Evolutionary conservation across 2,888 invertebrate species (phyloP).

Genomic region (Euproctis similis): DNA sequence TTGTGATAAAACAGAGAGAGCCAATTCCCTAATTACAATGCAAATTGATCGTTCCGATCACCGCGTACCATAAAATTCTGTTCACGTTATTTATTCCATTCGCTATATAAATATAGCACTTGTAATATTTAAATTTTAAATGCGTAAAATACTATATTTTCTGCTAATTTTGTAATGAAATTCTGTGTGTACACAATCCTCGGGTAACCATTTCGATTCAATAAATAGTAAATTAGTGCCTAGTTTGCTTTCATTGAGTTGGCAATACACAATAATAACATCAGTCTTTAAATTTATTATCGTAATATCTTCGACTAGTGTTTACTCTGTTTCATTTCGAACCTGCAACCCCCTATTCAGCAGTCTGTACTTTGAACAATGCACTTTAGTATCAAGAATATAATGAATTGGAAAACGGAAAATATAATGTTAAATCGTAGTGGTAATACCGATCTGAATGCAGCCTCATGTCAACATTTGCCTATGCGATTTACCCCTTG

Average conservation of each 20-base stretch:
- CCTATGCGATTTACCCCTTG: conserved; percentile 48
- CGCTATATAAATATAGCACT: conserved; percentile 15
- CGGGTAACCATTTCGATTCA: conserved; percentile 6
- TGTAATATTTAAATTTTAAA: conserved; percentile 18
- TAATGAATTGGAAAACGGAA: conserved; percentile 12
- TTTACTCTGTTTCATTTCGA: too few relatives aligned
- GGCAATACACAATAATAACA: too few relatives aligned
- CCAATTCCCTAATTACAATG: conserved; percentile 64
- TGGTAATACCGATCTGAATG: conserved; percentile 40
- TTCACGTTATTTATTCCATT: conserved; percentile 33
- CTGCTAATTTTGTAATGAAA: conserved; percentile 10
- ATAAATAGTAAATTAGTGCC: conserved; percentile 7
- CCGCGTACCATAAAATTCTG: conserved; percentile 51
- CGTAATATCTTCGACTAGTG: too few relatives aligned
- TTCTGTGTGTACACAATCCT: conserved; percentile 12
- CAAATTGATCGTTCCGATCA: conserved; percentile 66
- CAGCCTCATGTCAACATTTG: conserved; percentile 64
- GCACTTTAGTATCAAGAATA: too few relatives aligned
- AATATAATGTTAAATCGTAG: conserved; percentile 22
- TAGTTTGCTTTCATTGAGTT: too few relatives aligned
- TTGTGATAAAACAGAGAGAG: conserved; percentile 59
- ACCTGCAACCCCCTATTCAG: too few relatives aligned
- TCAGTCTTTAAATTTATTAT: too few relatives aligned
- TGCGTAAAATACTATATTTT: conserved; percentile 20
- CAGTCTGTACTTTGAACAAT: too few relatives aligned